Evolutionary conservation across 2,888 invertebrate species (phyloP), one percentile per base, ranked within the genome.

Genomic region (Linyphia triangularis): DNA sequence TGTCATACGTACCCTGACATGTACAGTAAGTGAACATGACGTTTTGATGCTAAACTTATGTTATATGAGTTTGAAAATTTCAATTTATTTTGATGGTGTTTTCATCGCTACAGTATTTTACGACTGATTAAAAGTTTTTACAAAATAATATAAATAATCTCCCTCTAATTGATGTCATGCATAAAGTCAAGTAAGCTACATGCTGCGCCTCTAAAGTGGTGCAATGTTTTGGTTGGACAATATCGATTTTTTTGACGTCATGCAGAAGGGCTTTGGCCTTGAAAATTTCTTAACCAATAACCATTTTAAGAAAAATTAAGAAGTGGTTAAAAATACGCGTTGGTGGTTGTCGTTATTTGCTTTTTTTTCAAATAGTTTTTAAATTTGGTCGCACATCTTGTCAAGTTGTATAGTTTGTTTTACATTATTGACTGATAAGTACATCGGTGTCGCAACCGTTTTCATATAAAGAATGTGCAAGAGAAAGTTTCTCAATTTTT

Each of bases 191-290:
- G 51, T 7, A n/a, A 13, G 51, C n/a, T 51, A 51, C 16, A 13
- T 16, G n/a, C 5, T 5, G 51, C 13, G 51, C 51, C 51, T n/a
- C 51, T 5, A n/a, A 51, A 51, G n/a, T 51, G 51, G 51, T 51
- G 51, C 51, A 51, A 51, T 51, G 51, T 51, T 51, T 51, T 51
- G n/a, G n/a, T 26, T n/a, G 6, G 16, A 24, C 43, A 43, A 22
- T 37, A 70, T 70, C 43, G 70, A 70, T 63, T 67, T n/a, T n/a
- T n/a, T n/a, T 83, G 83, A 75, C 73, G 83, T 83, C 73, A 72
- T 37, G 22, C n/a, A 78, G 57, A 28, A 83, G 65, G 83, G 83
- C 83, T 73, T 83, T 83, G 83, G 83, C 83, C 83, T 83, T 83
- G 83, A 73, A 75, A 51, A 83, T 83, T 83, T 83, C 63, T 75